Percentiles rank a stretch among this genome's conserved stretches.
These are phyloP conservation scores for Macropus fuliginosus DNA, from an alignment of 2,797 vertebrate genomes.

Conservation along the genomic window DNA sequence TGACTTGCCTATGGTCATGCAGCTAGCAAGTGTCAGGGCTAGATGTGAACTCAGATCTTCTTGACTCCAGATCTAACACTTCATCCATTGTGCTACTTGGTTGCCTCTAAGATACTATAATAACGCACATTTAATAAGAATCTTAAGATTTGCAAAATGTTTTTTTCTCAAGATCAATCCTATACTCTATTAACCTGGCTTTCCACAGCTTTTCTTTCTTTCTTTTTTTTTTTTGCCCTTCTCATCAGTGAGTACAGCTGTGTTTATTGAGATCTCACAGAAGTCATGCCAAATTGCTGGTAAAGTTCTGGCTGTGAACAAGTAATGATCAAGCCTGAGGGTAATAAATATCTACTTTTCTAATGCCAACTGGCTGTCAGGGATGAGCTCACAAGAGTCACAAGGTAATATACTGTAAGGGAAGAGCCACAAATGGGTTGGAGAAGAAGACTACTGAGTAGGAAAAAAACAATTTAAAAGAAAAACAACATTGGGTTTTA, in stretches of 20 bases:
- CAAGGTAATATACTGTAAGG: not conserved
- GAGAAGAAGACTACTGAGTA: not conserved
- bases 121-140: not conserved
- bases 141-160: not conserved
- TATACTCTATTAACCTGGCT: not conserved
- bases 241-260: not conserved
- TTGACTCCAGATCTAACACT: not conserved
- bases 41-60: not conserved
- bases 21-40: not conserved
- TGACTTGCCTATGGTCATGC: not conserved
- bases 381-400: not conserved
- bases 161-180: not conserved
- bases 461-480: not conserved
- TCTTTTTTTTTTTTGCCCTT: rapidly evolving
- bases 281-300: constrained; percentile 1
- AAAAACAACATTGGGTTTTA: not conserved
- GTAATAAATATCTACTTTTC: not conserved
- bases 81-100: not conserved
- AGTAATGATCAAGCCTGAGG: not conserved
- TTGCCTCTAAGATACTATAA: not conserved
- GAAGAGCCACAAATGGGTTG: not conserved
- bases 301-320: not conserved
- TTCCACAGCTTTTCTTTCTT: not conserved
- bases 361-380: not conserved
- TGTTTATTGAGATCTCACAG: not conserved